Conservation (phyloP, 2,113 vertebrate species). For the Hylia prasina region DNA sequence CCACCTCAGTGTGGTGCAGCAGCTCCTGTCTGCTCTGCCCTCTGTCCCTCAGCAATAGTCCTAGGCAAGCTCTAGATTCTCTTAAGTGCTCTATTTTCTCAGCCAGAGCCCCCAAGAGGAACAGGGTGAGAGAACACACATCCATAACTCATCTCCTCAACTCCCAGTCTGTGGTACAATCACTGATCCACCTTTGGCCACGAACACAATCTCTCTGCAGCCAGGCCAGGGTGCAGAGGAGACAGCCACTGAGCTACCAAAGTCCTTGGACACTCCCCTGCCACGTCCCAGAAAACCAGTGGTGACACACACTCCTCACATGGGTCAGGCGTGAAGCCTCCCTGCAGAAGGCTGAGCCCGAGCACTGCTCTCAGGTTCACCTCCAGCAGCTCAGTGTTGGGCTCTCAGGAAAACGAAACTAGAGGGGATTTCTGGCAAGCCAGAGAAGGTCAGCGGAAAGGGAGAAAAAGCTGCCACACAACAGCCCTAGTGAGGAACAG, state of each 20-base stretch:
- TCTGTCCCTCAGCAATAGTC: accelerated
- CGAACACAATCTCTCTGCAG: not conserved
- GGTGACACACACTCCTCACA: not conserved
- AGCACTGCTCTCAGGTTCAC: not conserved
- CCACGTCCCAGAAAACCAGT: not conserved
- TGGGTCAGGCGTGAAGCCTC: not conserved
- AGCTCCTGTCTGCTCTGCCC: not conserved
- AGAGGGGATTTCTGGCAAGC: not conserved
- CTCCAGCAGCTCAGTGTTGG: accelerated
- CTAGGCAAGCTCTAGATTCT: not conserved
- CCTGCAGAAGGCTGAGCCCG: not conserved
- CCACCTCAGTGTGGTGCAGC: not conserved
- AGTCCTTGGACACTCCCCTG: not conserved
- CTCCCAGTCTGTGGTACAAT: accelerated
- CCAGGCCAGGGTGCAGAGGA: not conserved
- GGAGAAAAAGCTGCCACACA: not conserved
- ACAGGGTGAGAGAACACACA: accelerated
- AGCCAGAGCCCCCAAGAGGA: not conserved
- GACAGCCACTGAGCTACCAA: not conserved
- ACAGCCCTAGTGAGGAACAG: not conserved
- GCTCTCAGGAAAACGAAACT: not conserved
- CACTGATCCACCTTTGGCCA: not conserved
- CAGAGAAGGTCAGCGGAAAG: not conserved
- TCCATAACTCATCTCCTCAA: not conserved
- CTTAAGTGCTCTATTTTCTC: not conserved